Conservation (phyloP, 2,888 invertebrate genomes). For the Nemotelus pantherinus region DNA sequence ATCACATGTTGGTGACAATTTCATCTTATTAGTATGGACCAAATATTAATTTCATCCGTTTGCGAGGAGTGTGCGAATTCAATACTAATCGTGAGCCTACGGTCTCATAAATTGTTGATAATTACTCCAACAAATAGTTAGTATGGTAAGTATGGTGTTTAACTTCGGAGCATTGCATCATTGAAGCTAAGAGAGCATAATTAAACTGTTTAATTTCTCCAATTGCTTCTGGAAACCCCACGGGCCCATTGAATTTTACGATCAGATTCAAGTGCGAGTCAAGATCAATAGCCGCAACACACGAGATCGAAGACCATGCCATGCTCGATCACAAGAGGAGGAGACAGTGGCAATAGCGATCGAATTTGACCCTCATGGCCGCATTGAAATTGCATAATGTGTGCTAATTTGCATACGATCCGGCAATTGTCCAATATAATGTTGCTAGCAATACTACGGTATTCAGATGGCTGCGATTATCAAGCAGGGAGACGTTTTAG, state of each 20-base stretch:
- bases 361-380: constrained; percentile 26
- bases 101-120: background rate
- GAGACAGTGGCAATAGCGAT: background rate
- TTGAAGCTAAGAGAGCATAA: no score
- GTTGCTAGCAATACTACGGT: constrained; percentile 6
- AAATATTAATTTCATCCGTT: background rate
- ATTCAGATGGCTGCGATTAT: background rate
- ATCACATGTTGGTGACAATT: background rate
- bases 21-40: background rate
- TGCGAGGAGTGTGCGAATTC: background rate
- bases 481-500: background rate
- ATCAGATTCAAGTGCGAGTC: background rate
- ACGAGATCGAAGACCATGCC: background rate
- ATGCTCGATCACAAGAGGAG: background rate
- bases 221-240: background rate
- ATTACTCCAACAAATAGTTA: background rate
- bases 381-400: constrained; percentile 21
- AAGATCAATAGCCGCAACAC: background rate
- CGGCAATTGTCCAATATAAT: constrained; percentile 23
- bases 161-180: background rate
- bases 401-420: constrained; percentile 26
- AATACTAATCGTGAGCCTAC: background rate
- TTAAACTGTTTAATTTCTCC: background rate
- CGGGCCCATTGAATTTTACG: background rate
- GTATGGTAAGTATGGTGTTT: background rate